Evolutionary conservation across 2,888 invertebrate species (phyloP), one percentile per base, ranked within the genome.

Genomic region (Drosophila fulvimacula): DNA sequence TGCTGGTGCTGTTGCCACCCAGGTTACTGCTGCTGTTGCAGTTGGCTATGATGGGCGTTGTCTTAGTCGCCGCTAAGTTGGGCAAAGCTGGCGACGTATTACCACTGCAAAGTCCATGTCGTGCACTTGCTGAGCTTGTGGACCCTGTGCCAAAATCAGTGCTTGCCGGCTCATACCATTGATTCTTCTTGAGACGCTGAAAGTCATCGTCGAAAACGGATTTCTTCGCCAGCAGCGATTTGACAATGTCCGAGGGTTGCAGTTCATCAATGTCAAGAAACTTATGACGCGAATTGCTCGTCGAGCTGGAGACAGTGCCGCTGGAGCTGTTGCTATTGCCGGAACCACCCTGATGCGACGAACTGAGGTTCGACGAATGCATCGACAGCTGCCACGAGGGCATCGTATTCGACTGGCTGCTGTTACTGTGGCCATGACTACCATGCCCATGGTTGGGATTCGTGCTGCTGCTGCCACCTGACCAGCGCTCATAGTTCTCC

Each of bases 121-220:
- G 85, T 1, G 58, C 42, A 21, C 21, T 51, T 0, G 32, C 65
- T 1, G 69, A 41, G 1, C 57, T 17, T 15, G 67, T 48, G 4
- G 79, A 65, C 17, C 75, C 59, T 10, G 68, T 24, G 49, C 46
- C 62, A 13, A 70, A 77, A 19, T 91, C 91, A 0, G 81, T 66
- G 17, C 74, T 63, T 5, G 79, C 27, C 70, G 94, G 95, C 93
- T 98, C 95, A 93, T 97, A 95, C 93, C 97, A 95, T 92, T 98
- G 95, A 91, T 95, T 94, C 88, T 97, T 97, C 92, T 98, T 98
- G 66, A 99, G 93, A 38, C 99, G 94, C 92, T 98, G 98, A 42
- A 96, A 95, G 92, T 99, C 99, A 92, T 98, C 98, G 91, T 99
- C 99, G 92, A 99, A 98, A 59, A 99, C 97, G 57, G 98, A 98